A percentile compares a stretch with the other conserved stretches of the same genome.
phyloP scores from a whole-genome alignment of 2,113 vertebrate species.

The Dasypus novemcinctus region DNA sequence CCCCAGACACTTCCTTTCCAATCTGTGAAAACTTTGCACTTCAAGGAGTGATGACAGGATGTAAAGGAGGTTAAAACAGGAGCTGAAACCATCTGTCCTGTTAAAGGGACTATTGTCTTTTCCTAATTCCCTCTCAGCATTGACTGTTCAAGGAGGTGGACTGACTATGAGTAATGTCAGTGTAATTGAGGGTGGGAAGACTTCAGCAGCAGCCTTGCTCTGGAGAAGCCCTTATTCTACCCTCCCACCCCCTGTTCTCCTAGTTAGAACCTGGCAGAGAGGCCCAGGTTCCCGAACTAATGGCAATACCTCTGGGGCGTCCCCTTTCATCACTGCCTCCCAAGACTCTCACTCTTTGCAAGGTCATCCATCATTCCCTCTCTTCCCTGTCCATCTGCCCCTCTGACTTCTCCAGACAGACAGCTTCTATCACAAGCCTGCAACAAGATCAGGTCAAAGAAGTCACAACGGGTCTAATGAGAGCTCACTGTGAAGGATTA shows the following conservation, averaged over 20 bases:
- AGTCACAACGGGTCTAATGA: not conserved
- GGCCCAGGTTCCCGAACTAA: not conserved
- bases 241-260: not conserved
- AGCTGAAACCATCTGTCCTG: conserved; percentile 40
- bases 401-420: not conserved
- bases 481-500: not conserved
- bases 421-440: not conserved
- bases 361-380: not conserved
- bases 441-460: not conserved
- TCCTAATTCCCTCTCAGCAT: not conserved
- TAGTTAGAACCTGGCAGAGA: not conserved
- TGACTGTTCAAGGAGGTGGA: not conserved
- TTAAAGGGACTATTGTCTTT: not conserved
- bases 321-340: not conserved
- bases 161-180: not conserved
- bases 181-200: not conserved
- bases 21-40: conserved; percentile 27
- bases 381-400: not conserved
- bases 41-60: conserved; percentile 32
- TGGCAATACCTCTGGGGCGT: not conserved
- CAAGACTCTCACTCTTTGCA: not conserved
- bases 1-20: conserved; percentile 39
- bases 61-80: not conserved
- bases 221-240: not conserved
- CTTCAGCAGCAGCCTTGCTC: not conserved